Base-by-base conservation (phyloP, 2,113 vertebrate genomes). In the Nannobrachium achirus region DNA sequence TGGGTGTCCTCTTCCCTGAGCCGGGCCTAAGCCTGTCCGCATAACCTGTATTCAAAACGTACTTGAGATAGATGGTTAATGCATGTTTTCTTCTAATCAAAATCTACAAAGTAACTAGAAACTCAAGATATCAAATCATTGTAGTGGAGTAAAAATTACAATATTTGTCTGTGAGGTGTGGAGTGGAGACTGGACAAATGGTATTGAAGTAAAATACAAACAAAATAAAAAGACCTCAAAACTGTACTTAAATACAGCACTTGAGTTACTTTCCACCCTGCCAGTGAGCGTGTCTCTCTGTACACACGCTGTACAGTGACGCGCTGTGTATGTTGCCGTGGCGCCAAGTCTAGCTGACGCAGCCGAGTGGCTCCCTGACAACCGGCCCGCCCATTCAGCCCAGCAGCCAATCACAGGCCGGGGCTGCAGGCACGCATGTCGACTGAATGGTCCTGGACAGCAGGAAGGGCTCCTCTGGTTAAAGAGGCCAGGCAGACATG, bases 401-500 rank as follows among this genome's bases (percentile, higher is more conserved):
- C 63, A 58, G 16, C 4, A 39, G 18, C 41, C 59, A 82, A 79
- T 73, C 19, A 55, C 58, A 56, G 65, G 55, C 48, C 4, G 45
- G 38, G 48, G 45, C 11, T 18, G 18, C 10, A 63, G 48, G 63
- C 68, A 16, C 33, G 49, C 63, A 75, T 53, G 4, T 46, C 45
- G n/a, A 55, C 42, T 69, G 81, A 69, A 11, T 2, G 10, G 52
- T 75, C 83, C 83, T 86, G 77, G 75, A n/a, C 65, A 46, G 80
- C 72, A 46, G 1, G 66, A 40, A 81, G 76, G 79, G 62, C 65
- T 81, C 49, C 58, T 58, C 63, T 19, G 60, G 16, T 55, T 58
- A 11, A 73, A 57, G 59, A 58, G 71, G 51, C 7, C 46, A 66
- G 50, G 20, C 58, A 70, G 68, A 65, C 49, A 65, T 44, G 14